Percentiles rank a stretch among this genome's conserved stretches.
These are phyloP conservation scores for Amphibalanus amphitrite DNA, from an alignment of 1,140 invertebrate genomes.

Conservation along the genomic window DNA sequence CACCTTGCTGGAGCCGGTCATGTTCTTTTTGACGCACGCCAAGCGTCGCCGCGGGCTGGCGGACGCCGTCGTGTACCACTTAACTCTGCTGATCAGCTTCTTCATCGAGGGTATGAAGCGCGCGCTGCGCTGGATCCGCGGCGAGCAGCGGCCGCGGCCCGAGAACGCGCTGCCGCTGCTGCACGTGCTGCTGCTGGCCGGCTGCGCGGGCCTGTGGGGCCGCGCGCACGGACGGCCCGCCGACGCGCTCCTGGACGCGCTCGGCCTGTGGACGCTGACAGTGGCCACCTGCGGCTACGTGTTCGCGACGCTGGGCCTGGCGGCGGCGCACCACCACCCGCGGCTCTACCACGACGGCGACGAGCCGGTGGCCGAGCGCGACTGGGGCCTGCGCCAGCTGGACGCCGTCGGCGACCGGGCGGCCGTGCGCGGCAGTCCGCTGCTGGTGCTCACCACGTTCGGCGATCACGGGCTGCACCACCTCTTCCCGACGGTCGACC, in stretches of 20 bases:
- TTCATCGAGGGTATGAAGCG: conserved; percentile 24
- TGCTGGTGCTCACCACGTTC: conserved; percentile 48
- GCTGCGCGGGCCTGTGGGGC: background rate
- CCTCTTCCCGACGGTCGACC: conserved; percentile 61
- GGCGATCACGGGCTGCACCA: conserved; percentile 63
- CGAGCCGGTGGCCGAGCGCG: conserved; percentile 34
- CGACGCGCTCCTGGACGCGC: conserved; percentile 5
- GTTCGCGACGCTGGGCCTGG: conserved; percentile 46
- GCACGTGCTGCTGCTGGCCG: conserved; percentile 7
- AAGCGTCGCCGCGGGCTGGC: conserved; percentile 30
- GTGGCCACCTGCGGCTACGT: conserved; percentile 32
- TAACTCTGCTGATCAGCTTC: conserved; percentile 31
- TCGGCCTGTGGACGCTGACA: conserved; percentile 19
- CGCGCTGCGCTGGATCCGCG: conserved; percentile 9
- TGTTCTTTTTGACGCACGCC: conserved; percentile 42
- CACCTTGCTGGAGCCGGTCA: conserved; percentile 45
- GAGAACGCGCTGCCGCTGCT: conserved; percentile 18
- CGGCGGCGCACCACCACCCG: conserved; percentile 56
- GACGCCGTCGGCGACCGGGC: conserved; percentile 50
- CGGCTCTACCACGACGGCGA: conserved; percentile 70
- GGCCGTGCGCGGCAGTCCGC: conserved; percentile 48
- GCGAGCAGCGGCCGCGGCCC: conserved; percentile 13
- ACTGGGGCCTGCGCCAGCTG: conserved; percentile 61
- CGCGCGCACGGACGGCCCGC: background rate
- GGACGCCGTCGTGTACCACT: conserved; percentile 31